Evolutionary conservation across 2,797 vertebrate species (phyloP).

Genomic region (Manis crassicaudata): DNA sequence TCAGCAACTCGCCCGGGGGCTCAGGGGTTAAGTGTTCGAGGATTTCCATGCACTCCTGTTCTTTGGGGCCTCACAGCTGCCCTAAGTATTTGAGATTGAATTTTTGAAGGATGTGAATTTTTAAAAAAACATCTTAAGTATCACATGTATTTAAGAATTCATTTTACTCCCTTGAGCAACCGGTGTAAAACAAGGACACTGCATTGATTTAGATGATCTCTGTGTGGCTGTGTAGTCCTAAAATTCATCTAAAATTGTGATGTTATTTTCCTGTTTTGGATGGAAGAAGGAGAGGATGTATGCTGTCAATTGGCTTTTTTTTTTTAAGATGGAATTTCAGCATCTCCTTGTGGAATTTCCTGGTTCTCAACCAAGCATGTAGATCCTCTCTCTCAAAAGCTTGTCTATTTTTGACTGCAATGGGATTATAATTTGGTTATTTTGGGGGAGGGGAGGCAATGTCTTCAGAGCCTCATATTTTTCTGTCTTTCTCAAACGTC

Average conservation of each 20-base stretch:
- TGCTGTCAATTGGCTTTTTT: not conserved
- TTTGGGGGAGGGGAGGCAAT: not conserved
- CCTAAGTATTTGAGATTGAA: not conserved
- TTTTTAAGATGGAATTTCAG: constrained; percentile 44
- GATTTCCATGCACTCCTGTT: not conserved
- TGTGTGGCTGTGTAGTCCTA: fast-evolving
- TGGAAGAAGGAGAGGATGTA: not conserved
- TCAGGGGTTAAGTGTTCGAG: not conserved
- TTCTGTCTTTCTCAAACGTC: not conserved
- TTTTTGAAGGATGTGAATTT: not conserved
- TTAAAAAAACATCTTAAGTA: not conserved
- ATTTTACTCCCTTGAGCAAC: not conserved
- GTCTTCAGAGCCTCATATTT: not conserved
- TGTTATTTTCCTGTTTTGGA: constrained; percentile 34
- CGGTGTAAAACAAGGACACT: not conserved
- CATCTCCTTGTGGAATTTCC: constrained; percentile 64
- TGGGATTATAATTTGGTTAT: constrained; percentile 7
- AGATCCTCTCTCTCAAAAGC: not conserved
- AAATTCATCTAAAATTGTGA: not conserved
- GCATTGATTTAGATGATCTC: not conserved
- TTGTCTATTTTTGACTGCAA: constrained; percentile 35
- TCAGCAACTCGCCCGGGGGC: not conserved
- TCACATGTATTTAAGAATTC: constrained; percentile 2
- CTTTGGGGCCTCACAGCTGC: not conserved
- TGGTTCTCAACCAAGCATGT: constrained; percentile 51